These are phyloP conservation scores for Dufourea novaeangliae DNA, from an alignment of 1,140 invertebrate genomes.

Conservation along the genomic window DNA sequence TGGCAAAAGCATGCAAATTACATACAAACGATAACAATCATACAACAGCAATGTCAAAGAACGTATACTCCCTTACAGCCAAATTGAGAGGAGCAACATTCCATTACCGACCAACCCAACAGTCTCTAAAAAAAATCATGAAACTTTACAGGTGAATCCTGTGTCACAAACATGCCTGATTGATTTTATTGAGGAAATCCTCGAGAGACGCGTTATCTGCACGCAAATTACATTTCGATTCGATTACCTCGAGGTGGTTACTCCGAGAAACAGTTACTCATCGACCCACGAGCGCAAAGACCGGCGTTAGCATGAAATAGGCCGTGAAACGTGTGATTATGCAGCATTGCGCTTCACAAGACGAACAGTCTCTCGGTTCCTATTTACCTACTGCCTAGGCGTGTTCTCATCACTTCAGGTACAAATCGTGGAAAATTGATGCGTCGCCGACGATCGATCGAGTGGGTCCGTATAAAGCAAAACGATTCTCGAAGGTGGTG, in stretches of 20 bases:
- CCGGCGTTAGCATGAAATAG: background rate
- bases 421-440: too few species aligned
- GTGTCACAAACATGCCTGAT: background rate
- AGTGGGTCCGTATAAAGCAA: background rate
- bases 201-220: background rate
- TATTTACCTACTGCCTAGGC: too few species aligned
- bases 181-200: background rate
- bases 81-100: too few species aligned
- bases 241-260: background rate
- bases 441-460: background rate
- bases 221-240: background rate
- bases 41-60: too few species aligned
- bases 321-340: slow-evolving; percentile 4
- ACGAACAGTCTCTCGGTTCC: too few species aligned
- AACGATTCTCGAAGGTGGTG: background rate
- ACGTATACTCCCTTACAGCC: too few species aligned
- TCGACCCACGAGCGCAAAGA: background rate
- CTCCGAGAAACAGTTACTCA: background rate
- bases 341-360: background rate
- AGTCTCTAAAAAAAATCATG: background rate
- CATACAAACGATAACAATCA: too few species aligned
- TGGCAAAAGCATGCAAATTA: too few species aligned
- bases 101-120: too few species aligned
- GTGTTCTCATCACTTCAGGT: too few species aligned
- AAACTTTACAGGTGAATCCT: too few species aligned